phyloP scores from a whole-genome alignment of 2,797 vertebrate genomes.

The Pagetopsis macropterus region DNA sequence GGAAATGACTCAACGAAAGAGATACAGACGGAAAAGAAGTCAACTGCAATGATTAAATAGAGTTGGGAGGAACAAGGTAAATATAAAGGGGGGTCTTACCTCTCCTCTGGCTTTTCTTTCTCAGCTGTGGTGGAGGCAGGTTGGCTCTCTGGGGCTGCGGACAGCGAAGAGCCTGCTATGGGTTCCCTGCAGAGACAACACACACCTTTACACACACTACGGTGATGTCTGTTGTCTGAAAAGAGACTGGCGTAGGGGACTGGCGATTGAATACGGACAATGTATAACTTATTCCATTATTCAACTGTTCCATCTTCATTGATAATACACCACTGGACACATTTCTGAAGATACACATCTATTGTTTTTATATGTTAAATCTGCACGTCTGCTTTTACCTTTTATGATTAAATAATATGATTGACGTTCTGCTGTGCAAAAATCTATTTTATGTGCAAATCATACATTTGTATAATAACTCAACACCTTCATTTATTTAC shows the following conservation, averaged over 20 bases:
- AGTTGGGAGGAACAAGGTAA: conserved; percentile 13
- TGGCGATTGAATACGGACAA: background rate
- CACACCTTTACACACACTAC: conserved; percentile 11
- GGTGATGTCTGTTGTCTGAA: background rate
- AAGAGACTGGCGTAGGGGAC: background rate
- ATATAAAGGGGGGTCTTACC: conserved; percentile 73
- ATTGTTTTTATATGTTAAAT: too few relatives aligned
- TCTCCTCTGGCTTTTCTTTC: conserved; percentile 83
- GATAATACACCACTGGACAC: too few relatives aligned
- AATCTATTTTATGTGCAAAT: too few relatives aligned
- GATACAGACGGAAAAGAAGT: conserved; percentile 3
- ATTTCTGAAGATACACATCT: too few relatives aligned
- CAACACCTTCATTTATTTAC: too few relatives aligned
- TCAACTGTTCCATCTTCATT: too few relatives aligned
- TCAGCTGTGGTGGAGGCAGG: conserved; percentile 53
- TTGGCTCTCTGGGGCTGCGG: conserved; percentile 68
- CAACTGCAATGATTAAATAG: conserved; percentile 1
- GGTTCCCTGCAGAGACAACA: conserved; percentile 64
- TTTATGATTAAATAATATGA: too few relatives aligned
- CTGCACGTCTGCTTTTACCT: too few relatives aligned
- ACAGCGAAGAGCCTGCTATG: conserved; percentile 82
- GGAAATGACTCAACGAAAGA: conserved; percentile 23
- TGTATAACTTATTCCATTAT: background rate
- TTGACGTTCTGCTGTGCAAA: too few relatives aligned
- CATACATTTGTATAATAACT: too few relatives aligned